A percentile compares a stretch with the other conserved stretches of the same genome.
phyloP scores from a whole-genome alignment of 2,888 invertebrate species.

The Boloria selene region DNA sequence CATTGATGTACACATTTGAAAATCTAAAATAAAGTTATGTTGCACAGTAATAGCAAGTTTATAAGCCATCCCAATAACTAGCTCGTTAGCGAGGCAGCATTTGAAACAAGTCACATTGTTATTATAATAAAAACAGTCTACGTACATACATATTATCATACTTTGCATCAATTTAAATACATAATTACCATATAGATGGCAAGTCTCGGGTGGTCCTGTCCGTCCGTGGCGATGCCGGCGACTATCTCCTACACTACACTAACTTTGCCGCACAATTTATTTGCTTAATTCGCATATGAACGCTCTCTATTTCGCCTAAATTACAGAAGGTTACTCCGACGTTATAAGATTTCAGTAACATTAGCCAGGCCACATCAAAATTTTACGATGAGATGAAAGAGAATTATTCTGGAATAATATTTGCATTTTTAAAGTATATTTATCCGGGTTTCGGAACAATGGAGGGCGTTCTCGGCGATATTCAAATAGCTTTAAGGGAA shows the following conservation, averaged over 20 bases:
- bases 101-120: no score
- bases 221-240: neutral
- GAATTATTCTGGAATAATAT: conserved; percentile 23
- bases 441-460: conserved; percentile 16
- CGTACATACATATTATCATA: no score
- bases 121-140: no score
- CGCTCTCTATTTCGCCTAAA: neutral
- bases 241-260: neutral
- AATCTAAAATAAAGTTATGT: no score
- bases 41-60: no score
- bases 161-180: no score
- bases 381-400: conserved; percentile 25
- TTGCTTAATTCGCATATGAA: neutral
- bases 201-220: neutral
- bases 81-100: no score
- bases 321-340: conserved; percentile 9
- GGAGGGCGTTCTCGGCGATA: conserved; percentile 7
- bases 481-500: conserved; percentile 13
- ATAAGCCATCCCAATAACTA: no score
- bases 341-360: conserved; percentile 22
- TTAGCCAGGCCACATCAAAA: conserved; percentile 22
- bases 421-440: conserved; percentile 29
- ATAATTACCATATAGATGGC: conserved; percentile 4
- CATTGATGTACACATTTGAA: no score
- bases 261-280: neutral